phyloP scores from a whole-genome alignment of 2,113 vertebrate species.

The Cynoglossus semilaevis region DNA sequence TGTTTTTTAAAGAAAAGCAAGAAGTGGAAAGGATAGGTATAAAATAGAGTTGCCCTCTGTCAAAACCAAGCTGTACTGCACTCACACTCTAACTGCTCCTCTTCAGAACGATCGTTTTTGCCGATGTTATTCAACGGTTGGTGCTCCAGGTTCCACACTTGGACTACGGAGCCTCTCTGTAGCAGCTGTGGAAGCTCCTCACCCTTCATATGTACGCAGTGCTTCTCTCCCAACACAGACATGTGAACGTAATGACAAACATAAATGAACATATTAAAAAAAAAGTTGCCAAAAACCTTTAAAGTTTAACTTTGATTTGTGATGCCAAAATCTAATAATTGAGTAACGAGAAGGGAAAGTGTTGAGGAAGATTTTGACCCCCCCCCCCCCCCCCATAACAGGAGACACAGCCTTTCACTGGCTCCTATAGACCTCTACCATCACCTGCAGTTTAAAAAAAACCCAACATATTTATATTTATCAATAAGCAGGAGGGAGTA shows the following conservation, averaged over 20 bases:
- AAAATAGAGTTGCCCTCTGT: too few relatives aligned
- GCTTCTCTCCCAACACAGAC: conserved; percentile 3
- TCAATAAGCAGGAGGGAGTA: conserved; percentile 26
- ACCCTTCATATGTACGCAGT: not conserved
- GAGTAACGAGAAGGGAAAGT: not conserved
- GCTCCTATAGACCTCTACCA: not conserved
- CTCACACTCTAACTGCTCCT: too few relatives aligned
- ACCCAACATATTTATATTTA: conserved; percentile 9
- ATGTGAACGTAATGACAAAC: too few relatives aligned
- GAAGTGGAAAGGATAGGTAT: too few relatives aligned
- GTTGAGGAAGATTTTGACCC: not conserved
- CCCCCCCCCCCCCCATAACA: not conserved
- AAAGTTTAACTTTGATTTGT: not conserved
- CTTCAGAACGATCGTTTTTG: too few relatives aligned
- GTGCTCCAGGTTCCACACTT: too few relatives aligned
- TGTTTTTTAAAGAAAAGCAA: too few relatives aligned
- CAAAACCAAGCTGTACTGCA: too few relatives aligned
- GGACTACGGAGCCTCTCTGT: too few relatives aligned
- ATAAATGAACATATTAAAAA: not conserved
- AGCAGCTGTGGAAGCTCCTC: too few relatives aligned
- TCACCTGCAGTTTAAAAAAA: conserved; percentile 13
- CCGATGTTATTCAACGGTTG: too few relatives aligned
- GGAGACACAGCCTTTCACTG: conserved; percentile 9
- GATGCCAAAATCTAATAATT: not conserved
- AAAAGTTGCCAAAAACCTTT: too few relatives aligned